Conservation (phyloP, 2,888 invertebrate genomes). For the Heterodera filipjevi region DNA sequence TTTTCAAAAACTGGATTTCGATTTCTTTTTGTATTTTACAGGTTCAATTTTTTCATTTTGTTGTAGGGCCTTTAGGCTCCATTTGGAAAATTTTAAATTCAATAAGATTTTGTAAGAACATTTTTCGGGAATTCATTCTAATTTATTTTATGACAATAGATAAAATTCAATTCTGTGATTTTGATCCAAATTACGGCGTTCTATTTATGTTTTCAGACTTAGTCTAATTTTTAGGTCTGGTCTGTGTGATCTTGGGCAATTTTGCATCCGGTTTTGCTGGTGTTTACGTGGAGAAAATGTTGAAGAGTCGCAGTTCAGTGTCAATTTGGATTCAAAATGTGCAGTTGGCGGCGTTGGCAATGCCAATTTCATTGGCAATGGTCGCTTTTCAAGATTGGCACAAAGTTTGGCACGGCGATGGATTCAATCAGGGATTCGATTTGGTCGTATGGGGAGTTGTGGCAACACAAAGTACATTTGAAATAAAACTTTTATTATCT, state of each 20-base stretch:
- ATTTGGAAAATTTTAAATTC: too few species aligned
- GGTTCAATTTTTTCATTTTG: too few species aligned
- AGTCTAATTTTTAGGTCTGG: slow-evolving; percentile 45
- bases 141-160: too few species aligned
- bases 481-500: slow-evolving; percentile 73
- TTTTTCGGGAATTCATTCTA: too few species aligned
- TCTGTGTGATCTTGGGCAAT: slow-evolving; percentile 67
- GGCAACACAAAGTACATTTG: slow-evolving; percentile 94
- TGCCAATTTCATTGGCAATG: slow-evolving; percentile 48
- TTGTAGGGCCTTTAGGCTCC: too few species aligned
- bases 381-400: slow-evolving; percentile 22
- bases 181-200: too few species aligned
- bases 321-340: slow-evolving; percentile 80
- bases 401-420: slow-evolving; percentile 64
- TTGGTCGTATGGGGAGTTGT: slow-evolving; percentile 78
- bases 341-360: slow-evolving; percentile 79
- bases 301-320: slow-evolving; percentile 72
- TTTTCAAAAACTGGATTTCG: not conserved
- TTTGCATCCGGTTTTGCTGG: slow-evolving; percentile 94
- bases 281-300: slow-evolving; percentile 94
- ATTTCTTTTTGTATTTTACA: not conserved
- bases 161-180: too few species aligned
- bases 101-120: too few species aligned
- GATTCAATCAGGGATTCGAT: slow-evolving; percentile 75
- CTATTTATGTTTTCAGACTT: too few species aligned